Conservation (phyloP, 2,888 invertebrate species). For the Drosophila testacea region DNA sequence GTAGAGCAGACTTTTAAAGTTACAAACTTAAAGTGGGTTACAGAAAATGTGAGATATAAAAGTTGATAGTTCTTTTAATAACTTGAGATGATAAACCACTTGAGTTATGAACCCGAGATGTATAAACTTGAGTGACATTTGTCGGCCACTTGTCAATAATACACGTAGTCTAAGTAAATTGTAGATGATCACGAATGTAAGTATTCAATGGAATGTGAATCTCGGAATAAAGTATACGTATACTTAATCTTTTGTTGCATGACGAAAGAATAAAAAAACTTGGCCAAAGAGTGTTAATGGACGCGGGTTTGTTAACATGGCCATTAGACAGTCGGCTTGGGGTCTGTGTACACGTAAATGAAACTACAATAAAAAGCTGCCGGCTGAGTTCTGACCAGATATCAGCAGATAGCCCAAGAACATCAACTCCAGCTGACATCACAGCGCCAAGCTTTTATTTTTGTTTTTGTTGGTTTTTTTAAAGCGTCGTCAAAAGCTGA, state of each 20-base stretch:
- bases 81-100: slow-evolving; percentile 13
- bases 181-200: slow-evolving; percentile 26
- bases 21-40: too few species aligned
- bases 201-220: slow-evolving; percentile 10
- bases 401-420: slow-evolving; percentile 19
- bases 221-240: slow-evolving; percentile 4
- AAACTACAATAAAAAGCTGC: slow-evolving; percentile 19
- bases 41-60: too few species aligned
- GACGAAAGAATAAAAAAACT: slow-evolving; percentile 1
- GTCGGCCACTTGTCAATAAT: slow-evolving; percentile 9
- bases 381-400: slow-evolving; percentile 8
- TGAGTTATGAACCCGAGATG: slow-evolving; percentile 7
- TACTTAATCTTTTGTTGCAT: background rate
- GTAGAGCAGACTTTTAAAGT: too few species aligned
- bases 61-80: too few species aligned
- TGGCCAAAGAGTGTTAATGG: slow-evolving; percentile 56
- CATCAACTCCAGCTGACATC: slow-evolving; percentile 48
- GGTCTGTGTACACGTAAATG: slow-evolving; percentile 32
- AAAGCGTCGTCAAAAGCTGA: slow-evolving; percentile 21
- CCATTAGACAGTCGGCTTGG: slow-evolving; percentile 50
- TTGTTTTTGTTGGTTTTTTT: background rate
- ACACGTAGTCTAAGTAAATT: slow-evolving; percentile 9
- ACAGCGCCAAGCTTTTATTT: slow-evolving; percentile 22
- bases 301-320: slow-evolving; percentile 60
- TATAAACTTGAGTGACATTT: slow-evolving; percentile 18